Conservation (phyloP, 1,140 invertebrate genomes). For the Lordiphosa mommai region DNA sequence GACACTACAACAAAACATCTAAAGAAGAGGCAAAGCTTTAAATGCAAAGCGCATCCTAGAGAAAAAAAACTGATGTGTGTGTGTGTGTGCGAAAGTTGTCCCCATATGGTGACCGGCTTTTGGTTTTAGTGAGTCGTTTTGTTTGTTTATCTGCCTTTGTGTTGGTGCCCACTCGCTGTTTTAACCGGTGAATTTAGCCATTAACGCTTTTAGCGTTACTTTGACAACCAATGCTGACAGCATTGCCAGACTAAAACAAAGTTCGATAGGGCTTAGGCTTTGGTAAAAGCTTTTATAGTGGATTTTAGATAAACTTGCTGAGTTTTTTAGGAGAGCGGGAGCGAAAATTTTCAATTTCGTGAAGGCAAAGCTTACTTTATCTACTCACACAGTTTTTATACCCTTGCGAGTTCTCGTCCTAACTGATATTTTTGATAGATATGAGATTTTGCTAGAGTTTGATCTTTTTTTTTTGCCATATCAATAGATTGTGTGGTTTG, state of each 20-base stretch:
- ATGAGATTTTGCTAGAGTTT: no score
- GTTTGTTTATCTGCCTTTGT: conserved; percentile 28
- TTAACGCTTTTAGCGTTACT: conserved; percentile 36
- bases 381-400: no score
- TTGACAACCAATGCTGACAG: conserved; percentile 36
- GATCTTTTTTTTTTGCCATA: no score
- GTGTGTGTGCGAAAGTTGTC: conserved; percentile 7
- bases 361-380: no score
- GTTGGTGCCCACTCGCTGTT: conserved; percentile 26
- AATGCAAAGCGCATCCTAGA: conserved; percentile 48
- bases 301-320: no score
- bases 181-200: conserved; percentile 37
- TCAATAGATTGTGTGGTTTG: no score
- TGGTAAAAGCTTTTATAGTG: not conserved
- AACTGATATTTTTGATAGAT: no score
- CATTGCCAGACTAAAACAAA: conserved; percentile 42
- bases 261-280: not conserved
- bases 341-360: no score
- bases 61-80: conserved; percentile 16
- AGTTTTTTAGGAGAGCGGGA: no score
- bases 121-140: conserved; percentile 14
- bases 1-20: no score
- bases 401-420: no score
- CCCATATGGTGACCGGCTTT: conserved; percentile 37
- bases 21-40: conserved; percentile 37